Evolutionary conservation across 2,113 vertebrate species (phyloP).

Genomic region (Sebastes fasciatus): DNA sequence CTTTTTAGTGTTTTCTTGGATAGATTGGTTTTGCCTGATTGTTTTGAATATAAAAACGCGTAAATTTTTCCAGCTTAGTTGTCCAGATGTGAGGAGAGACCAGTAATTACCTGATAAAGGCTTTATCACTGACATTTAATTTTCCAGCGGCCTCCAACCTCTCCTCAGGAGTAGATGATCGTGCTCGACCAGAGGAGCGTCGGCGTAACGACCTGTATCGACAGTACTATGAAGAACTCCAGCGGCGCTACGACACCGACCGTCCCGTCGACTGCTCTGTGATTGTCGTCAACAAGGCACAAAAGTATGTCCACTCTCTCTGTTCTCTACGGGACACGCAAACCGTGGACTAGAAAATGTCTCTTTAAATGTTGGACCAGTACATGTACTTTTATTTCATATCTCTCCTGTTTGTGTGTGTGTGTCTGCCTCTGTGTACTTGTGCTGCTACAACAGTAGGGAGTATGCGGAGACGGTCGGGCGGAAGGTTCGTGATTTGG

Average conservation of each 20-base stretch:
- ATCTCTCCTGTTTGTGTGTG: conserved; percentile 15
- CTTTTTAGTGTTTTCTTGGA: neutral
- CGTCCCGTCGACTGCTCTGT: conserved; percentile 98
- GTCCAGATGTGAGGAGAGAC: too few species aligned
- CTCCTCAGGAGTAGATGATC: conserved; percentile 78
- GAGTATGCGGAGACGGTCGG: conserved; percentile 98
- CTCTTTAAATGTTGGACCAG: neutral
- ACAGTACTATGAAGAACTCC: conserved; percentile 97
- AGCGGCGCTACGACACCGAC: conserved; percentile 92
- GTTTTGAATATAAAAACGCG: neutral
- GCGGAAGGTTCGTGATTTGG: conserved; percentile 94
- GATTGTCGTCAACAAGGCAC: conserved; percentile 96
- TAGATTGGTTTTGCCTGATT: neutral
- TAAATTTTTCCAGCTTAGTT: too few species aligned
- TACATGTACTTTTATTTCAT: conserved; percentile 60
- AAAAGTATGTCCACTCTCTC: conserved; percentile 89
- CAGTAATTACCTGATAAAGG: too few species aligned
- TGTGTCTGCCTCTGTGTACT: neutral
- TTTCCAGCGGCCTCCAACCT: neutral
- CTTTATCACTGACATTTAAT: neutral
- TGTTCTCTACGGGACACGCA: neutral
- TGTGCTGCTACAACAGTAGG: conserved; percentile 78
- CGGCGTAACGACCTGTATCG: conserved; percentile 94
- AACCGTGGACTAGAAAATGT: rapidly evolving
- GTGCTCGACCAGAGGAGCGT: conserved; percentile 90